Evolutionary conservation across 2,888 invertebrate species (phyloP).

Genomic region (Phragmatobia fuliginosa): DNA sequence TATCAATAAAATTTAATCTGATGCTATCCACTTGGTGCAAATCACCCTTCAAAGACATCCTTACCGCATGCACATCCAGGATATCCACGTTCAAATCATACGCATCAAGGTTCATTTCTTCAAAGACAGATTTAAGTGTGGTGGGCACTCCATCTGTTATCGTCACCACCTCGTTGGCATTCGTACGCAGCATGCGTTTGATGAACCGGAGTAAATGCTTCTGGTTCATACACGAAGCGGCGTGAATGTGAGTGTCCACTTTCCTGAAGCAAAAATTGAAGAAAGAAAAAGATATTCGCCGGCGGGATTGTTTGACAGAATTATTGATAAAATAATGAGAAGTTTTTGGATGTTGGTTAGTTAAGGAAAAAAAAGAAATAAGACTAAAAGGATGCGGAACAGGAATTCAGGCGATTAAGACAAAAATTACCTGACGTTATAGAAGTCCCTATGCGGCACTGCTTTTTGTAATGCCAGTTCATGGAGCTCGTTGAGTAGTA

Average conservation of each 20-base stretch:
- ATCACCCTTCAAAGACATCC: slow-evolving; percentile 54
- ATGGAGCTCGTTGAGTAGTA: slow-evolving; percentile 96
- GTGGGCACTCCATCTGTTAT: slow-evolving; percentile 89
- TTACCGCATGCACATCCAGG: slow-evolving; percentile 98
- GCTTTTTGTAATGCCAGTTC: slow-evolving; percentile 99
- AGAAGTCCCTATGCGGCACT: slow-evolving; percentile 99
- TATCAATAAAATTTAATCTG: too few species aligned
- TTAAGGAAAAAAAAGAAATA: not conserved
- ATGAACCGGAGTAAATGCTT: slow-evolving; percentile 99
- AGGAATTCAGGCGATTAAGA: not conserved
- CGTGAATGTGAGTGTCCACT: slow-evolving; percentile 99
- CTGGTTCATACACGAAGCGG: slow-evolving; percentile 99
- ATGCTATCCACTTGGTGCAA: too few species aligned
- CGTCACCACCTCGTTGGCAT: slow-evolving; percentile 91
- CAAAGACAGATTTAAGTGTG: slow-evolving; percentile 97
- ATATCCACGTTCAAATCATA: slow-evolving; percentile 99
- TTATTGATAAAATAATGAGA: not conserved
- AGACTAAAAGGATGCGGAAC: not conserved
- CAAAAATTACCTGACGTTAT: slow-evolving; percentile 94
- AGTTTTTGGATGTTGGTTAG: not conserved
- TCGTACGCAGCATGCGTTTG: slow-evolving; percentile 97
- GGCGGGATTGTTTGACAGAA: too few species aligned
- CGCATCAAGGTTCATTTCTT: slow-evolving; percentile 98
- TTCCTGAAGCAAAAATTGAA: slow-evolving; percentile 80
- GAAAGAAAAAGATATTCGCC: not conserved